Base-by-base conservation (phyloP, 2,888 invertebrate species). In the Endotricha flammealis region DNA sequence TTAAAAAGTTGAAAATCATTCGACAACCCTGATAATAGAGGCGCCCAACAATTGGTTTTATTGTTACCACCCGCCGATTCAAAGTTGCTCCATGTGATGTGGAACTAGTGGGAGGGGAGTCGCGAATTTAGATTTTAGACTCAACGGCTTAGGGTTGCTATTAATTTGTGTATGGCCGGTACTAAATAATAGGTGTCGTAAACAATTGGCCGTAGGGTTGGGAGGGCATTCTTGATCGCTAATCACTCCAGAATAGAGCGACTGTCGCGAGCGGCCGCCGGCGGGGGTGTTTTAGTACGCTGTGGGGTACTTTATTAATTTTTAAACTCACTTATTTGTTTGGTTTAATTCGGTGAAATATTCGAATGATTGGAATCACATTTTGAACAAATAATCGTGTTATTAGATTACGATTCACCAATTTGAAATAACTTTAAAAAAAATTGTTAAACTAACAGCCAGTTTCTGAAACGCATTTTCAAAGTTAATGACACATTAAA, bases 41-140 rank as follows among this genome's bases (percentile, higher is more conserved):
- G 45, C 48, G 40, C 57, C 56, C 44, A 58, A 79, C 79, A 81
- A 79, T 81, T 67, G 80, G 63, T 71, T 77, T 79, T 73, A 79
- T 81, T 81, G 81, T 81, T 79, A 78, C 82, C 82, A 73, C 82
- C 82, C 82, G 82, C 69, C 70, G 81, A 56, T 67, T 67, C 67
- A 69, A 73, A 76, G 70, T 79, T 73, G 65, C 61, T 57, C 41
- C 39, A 42, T 46, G 45, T 42, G 40, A 50, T 47, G 44, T 42
- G 36, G 8, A 29, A 29, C 29, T 29, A 30, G 11, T 7, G 11
- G 8, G 5, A 5, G 5, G 10, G 9, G 9, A 12, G 24, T 31
- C 16, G 29, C 23, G 12, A 35, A 36, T 45, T 42, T 53, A 20
- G 25, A 41, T 44, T 31, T 41, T 53, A 46, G 11, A 0, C 1